A percentile compares a stretch with the other conserved stretches of the same genome.
Evolutionary conservation across 2,888 invertebrate genomes (phyloP).

Genomic region (Ophion ventricosus): DNA sequence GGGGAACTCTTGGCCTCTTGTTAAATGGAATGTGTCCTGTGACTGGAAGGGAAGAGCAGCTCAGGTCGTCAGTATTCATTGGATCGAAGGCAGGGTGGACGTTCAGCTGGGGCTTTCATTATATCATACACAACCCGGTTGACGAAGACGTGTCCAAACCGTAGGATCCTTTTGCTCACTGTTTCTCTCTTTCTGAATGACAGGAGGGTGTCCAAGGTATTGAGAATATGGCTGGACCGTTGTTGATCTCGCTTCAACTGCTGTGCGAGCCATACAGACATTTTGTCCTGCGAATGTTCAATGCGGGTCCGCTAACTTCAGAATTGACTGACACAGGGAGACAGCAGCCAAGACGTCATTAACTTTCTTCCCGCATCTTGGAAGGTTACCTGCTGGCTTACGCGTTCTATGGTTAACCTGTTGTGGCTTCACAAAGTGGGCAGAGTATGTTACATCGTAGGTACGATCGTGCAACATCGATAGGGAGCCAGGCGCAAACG

Average conservation of each 20-base stretch:
- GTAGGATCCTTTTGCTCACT: not conserved
- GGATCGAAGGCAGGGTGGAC: slow-evolving; percentile 1
- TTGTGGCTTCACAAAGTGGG: slow-evolving; percentile 7
- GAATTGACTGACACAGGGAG: slow-evolving; percentile 38
- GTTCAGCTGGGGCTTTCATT: slow-evolving; percentile 29
- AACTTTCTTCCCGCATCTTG: slow-evolving; percentile 48
- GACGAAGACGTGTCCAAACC: slow-evolving; percentile 18
- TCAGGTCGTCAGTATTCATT: slow-evolving; percentile 29
- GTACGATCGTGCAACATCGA: not conserved
- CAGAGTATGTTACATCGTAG: not conserved
- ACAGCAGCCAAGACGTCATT: slow-evolving; percentile 43
- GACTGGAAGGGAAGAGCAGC: slow-evolving; percentile 35
- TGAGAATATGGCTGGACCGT: not conserved
- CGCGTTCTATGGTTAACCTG: slow-evolving; percentile 33
- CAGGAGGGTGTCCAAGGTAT: slow-evolving; percentile 12
- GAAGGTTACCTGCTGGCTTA: slow-evolving; percentile 24
- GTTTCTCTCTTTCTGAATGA: no score
- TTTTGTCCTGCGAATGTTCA: slow-evolving; percentile 44
- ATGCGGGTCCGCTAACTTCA: slow-evolving; percentile 27
- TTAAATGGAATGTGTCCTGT: slow-evolving; percentile 33
- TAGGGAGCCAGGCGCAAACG: not conserved
- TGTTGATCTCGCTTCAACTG: slow-evolving; percentile 1
- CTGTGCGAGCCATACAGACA: not conserved
- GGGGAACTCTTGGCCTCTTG: slow-evolving; percentile 29
- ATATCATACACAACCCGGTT: slow-evolving; percentile 25